Evolutionary conservation across 2,797 vertebrate genomes (phyloP), one percentile per base, ranked within the genome.

Genomic region (Rhyacichthys aspro): DNA sequence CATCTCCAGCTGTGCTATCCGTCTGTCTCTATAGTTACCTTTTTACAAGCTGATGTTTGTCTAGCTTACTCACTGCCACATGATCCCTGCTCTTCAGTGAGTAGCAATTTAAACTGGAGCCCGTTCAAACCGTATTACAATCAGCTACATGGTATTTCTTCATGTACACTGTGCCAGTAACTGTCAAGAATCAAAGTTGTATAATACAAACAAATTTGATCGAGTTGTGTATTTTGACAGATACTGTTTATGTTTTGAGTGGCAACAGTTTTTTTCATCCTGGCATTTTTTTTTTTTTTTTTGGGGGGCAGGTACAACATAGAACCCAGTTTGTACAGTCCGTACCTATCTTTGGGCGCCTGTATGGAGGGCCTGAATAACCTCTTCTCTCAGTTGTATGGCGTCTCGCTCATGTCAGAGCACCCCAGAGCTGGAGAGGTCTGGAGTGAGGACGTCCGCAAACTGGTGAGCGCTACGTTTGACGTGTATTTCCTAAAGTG

Each of bases 321-420:
- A 11, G 97, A 99, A 85, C 96, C 98, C 74, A 94, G 94, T 63
- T 86, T 98, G 28, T 99, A 98, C 78, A 95, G 94, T 67, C 97
- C 97, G 0, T 99, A 94, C 82, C 93, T 99, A 64, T 99, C 98
- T 32, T 90, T 99, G 47, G 96, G 97, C 1, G 92, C 93, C 0
- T 99, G 98, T 74, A 98, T 99, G 97, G 98, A 99, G 63, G 97
- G 98, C 41, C 89, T 99, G 72, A 96, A 95, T 74, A 81, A 81
- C 67, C 89, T 99, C 76, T 98, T 98, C 87, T 92, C 80, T 62
- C 93, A 89, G 69, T 93, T 98, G n/a, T 90, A 95, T 1, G 98
- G 98, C 3, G 91, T 98, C 38, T 94, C 94, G 0, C 89, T 99
- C 1, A 91, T 94, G 75, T 92, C 93, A 6, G 96, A 99, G 64